Evolutionary conservation across 1,140 invertebrate genomes (phyloP), one percentile per base, ranked within the genome.

Genomic region (Chymomyza costata): DNA sequence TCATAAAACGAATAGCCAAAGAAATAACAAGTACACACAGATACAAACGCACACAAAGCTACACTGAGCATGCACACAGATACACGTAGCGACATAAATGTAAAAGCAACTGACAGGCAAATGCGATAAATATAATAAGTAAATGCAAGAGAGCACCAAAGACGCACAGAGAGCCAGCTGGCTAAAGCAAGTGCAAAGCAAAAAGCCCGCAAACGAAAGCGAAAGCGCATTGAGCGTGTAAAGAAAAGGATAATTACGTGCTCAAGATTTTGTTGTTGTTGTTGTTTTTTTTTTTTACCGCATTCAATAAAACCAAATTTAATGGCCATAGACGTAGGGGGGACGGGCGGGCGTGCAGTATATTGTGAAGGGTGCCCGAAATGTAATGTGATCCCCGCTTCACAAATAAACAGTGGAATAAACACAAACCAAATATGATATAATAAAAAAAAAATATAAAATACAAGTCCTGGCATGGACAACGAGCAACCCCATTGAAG

Each of bases 241-340:
- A 61, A n/a, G 52, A 49, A 76, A 76, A 78, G 71, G 70, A 76
- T 76, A 78, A 76, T 76, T 76, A 76, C 65, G 71, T 76, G 70
- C 70, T 70, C 63, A 64, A 76, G 61, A 65, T 55, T 65, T n/a
- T n/a, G n/a, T n/a, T n/a, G n/a, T n/a, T n/a, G n/a, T n/a, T n/a
- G n/a, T n/a, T n/a, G n/a, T n/a, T n/a, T n/a, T 65, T 47, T 54
- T 15, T 31, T 48, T 45, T 58, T 64, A 16, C 14, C 41, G 14
- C 64, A 59, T 49, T 61, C 59, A 58, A 58, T 40, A 57, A 54
- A 60, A 51, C 15, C 61, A 78, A 78, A 76, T 76, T 76, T 70
- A 76, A 76, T 15, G 35, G 15, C 15, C 8, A 34, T 6, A 15
- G 14, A 19, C 17, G 3, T 28, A 3, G 15, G 2, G 32, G 16